Evolutionary conservation across 2,888 invertebrate genomes (phyloP).

Genomic region (Mesorhabditis sp.): DNA sequence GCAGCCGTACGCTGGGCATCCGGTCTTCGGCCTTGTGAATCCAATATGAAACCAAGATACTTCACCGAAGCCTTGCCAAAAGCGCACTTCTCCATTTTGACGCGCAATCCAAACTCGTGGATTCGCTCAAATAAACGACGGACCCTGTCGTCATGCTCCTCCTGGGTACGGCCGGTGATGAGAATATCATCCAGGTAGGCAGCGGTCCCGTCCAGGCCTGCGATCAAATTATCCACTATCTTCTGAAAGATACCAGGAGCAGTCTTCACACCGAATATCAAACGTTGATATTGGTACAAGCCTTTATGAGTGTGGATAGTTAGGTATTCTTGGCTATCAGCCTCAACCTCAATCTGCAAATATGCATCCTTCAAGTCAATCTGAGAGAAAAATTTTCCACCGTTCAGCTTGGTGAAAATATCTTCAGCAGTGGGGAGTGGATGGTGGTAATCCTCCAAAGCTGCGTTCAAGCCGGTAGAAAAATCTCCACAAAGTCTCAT

Average conservation of each 20-base stretch:
- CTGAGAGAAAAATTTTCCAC: slow-evolving; percentile 27
- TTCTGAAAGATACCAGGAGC: slow-evolving; percentile 36
- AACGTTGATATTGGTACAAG: slow-evolving; percentile 26
- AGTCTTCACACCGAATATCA: slow-evolving; percentile 38
- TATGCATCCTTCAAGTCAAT: slow-evolving; percentile 40
- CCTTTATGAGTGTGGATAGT: slow-evolving; percentile 39
- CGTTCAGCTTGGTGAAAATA: slow-evolving; percentile 27
- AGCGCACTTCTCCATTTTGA: slow-evolving; percentile 30
- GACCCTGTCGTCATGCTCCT: too few species aligned
- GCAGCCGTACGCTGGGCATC: too few species aligned
- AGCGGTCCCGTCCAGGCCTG: too few species aligned
- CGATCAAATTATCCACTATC: slow-evolving; percentile 26
- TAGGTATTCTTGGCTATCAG: slow-evolving; percentile 19
- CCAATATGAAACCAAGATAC: too few species aligned
- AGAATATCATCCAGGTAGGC: too few species aligned
- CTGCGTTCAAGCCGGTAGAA: slow-evolving; percentile 25
- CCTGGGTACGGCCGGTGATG: too few species aligned
- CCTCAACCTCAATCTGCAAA: slow-evolving; percentile 32
- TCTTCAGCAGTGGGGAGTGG: slow-evolving; percentile 35
- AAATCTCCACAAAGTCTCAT: slow-evolving; percentile 33
- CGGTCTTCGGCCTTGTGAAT: too few species aligned
- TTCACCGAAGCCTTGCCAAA: too few species aligned
- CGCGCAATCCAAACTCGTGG: slow-evolving; percentile 28
- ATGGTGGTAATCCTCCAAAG: slow-evolving; percentile 24
- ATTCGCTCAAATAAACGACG: too few species aligned